Evolutionary conservation across 2,113 vertebrate genomes (phyloP).

Genomic region (Oenanthe oenanthe): DNA sequence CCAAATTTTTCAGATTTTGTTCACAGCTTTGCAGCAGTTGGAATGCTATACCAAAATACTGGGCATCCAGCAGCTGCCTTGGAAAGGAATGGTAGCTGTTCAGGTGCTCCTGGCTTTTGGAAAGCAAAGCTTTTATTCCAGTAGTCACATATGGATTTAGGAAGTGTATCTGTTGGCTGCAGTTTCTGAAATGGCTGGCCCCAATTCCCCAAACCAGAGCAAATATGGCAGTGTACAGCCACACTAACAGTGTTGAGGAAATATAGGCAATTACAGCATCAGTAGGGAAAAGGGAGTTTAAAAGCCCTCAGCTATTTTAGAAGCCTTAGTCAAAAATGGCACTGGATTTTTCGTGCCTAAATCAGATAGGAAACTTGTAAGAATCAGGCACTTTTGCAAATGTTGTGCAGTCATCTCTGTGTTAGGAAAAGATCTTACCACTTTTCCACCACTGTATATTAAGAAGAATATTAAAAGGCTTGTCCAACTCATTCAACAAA

Average conservation of each 20-base stretch:
- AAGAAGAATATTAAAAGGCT: not conserved
- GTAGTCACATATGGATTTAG: not conserved
- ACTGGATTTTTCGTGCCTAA: not conserved
- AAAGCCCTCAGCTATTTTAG: not conserved
- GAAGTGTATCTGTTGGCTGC: not conserved
- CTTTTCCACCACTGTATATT: not conserved
- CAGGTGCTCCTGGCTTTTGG: not conserved
- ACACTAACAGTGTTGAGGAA: not conserved
- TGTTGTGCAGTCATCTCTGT: not conserved
- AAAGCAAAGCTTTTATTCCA: not conserved
- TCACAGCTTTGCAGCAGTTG: not conserved
- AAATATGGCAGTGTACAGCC: not conserved
- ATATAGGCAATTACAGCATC: not conserved
- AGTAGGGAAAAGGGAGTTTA: not conserved
- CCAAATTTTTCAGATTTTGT: conserved; percentile 1
- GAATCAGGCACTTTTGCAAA: not conserved
- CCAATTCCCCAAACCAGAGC: not conserved
- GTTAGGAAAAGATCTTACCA: not conserved
- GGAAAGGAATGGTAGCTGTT: not conserved
- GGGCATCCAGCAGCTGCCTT: not conserved
- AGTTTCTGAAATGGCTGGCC: not conserved
- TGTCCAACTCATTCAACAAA: not conserved
- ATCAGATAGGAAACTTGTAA: not conserved
- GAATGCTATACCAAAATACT: not conserved
- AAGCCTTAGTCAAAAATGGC: not conserved